Evolutionary conservation across 30 jellyfish, hydroid and myxozoan genomes (phyloP).

Genomic region (Turritopsis dohrnii): DNA sequence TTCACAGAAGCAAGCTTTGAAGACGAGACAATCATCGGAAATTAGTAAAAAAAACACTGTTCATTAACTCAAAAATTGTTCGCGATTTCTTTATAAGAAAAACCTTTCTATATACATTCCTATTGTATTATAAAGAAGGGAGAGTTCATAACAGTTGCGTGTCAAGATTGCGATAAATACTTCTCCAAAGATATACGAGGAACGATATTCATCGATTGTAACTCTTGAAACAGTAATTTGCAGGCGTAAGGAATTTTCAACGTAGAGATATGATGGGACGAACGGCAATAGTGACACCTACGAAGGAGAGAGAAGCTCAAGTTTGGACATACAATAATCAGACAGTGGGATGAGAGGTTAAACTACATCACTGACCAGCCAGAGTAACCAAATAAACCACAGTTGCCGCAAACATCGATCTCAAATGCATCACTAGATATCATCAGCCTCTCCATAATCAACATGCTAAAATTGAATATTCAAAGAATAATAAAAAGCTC

Average conservation of each 20-base stretch:
- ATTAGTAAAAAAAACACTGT: no score
- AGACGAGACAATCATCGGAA: no score
- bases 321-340: no score
- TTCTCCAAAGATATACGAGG: slow-evolving; percentile 82
- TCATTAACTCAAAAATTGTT: no score
- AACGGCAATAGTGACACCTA: slow-evolving; percentile 96
- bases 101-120: no score
- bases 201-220: slow-evolving; percentile 95
- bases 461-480: slow-evolving; percentile 56
- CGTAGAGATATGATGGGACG: slow-evolving; percentile 88
- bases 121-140: no score
- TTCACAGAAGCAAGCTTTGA: no score
- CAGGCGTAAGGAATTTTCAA: slow-evolving; percentile 97
- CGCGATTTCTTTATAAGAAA: no score
- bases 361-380: slow-evolving; percentile 91
- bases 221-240: slow-evolving; percentile 94
- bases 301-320: no score
- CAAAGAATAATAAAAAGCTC: no score
- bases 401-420: slow-evolving; percentile 94
- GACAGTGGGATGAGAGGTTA: neutral
- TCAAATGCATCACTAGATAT: slow-evolving; percentile 98
- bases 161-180: slow-evolving; percentile 17
- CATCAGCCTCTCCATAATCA: slow-evolving; percentile 89
- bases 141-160: no score
- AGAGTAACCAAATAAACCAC: slow-evolving; percentile 99